These are phyloP conservation scores for Cyphomyrus discorhynchus DNA, from an alignment of 2,113 vertebrate species.

Conservation along the genomic window DNA sequence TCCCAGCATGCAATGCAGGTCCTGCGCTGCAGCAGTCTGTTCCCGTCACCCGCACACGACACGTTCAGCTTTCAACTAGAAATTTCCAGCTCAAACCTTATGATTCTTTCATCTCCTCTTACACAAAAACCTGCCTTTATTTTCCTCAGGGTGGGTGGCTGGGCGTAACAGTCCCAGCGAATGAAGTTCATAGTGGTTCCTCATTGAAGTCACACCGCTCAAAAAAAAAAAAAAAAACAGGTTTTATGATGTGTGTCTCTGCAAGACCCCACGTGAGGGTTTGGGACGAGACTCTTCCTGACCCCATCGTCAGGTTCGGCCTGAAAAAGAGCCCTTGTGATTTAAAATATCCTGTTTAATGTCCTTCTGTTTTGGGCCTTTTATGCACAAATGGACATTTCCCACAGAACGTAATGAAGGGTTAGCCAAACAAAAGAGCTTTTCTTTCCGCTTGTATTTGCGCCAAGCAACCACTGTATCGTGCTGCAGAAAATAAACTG, in stretches of 20 bases:
- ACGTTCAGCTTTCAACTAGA: constrained; percentile 32
- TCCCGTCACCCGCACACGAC: constrained; percentile 27
- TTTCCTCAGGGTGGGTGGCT: constrained; percentile 26
- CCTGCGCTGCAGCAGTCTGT: not conserved
- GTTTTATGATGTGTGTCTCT: not conserved
- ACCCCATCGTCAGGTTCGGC: not conserved
- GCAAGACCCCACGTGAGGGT: too few species aligned
- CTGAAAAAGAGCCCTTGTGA: not conserved
- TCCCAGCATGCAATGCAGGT: not conserved
- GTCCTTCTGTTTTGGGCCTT: not conserved
- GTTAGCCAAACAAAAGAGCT: not conserved
- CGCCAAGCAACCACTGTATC: constrained; percentile 36
- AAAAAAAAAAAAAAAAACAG: not conserved
- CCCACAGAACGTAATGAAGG: not conserved
- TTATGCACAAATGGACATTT: not conserved
- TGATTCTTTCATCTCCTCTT: constrained; percentile 38
- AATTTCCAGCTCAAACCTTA: constrained; percentile 21
- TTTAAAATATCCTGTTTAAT: not conserved
- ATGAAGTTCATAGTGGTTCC: constrained; percentile 12
- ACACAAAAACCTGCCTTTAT: constrained; percentile 36
- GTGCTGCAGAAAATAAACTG: constrained; percentile 35
- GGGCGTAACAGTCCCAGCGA: constrained; percentile 20
- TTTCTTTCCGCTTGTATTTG: constrained; percentile 8
- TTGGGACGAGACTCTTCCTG: not conserved
- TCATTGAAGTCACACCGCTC: not conserved